Conservation (phyloP, 2,113 vertebrate genomes). For the Morone chrysops region DNA sequence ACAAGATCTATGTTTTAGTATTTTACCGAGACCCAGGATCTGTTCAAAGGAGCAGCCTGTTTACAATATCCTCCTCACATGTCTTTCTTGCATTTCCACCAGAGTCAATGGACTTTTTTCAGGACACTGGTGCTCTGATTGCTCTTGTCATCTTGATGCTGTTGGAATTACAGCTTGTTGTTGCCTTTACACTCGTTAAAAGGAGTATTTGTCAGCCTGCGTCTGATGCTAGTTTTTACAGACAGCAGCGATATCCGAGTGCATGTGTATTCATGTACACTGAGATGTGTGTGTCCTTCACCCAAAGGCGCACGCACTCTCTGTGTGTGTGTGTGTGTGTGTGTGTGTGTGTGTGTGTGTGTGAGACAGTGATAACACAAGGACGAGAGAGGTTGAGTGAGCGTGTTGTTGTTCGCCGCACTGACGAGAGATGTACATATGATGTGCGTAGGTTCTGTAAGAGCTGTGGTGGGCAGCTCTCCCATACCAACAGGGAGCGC, state of each 20-base stretch:
- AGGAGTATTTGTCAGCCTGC: not conserved
- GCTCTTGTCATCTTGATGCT: not conserved
- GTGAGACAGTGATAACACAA: conserved; percentile 30
- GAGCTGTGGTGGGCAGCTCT: conserved; percentile 63
- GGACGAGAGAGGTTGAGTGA: conserved; percentile 43
- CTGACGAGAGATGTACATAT: conserved; percentile 50
- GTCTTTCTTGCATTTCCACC: conserved; percentile 1
- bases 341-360: conserved; percentile 4
- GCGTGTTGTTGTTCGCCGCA: conserved; percentile 13
- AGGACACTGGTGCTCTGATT: conserved; percentile 1
- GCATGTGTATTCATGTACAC: not conserved
- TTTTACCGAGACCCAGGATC: not conserved
- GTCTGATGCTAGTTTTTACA: not conserved
- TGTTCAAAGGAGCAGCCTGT: conserved; percentile 1
- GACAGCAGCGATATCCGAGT: not conserved
- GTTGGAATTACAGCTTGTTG: conserved; percentile 10
- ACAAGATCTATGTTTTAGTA: not conserved
- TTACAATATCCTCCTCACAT: conserved; percentile 7
- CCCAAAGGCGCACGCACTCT: conserved; percentile 13
- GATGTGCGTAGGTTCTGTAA: conserved; percentile 64
- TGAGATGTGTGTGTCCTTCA: conserved; percentile 14
- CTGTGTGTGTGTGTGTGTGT: conserved; percentile 8
- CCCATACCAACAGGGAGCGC: conserved; percentile 53
- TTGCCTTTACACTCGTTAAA: not conserved
- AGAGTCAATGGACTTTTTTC: conserved; percentile 1